Conservation (phyloP, 2,888 invertebrate genomes). For the Cistogaster globosa region DNA sequence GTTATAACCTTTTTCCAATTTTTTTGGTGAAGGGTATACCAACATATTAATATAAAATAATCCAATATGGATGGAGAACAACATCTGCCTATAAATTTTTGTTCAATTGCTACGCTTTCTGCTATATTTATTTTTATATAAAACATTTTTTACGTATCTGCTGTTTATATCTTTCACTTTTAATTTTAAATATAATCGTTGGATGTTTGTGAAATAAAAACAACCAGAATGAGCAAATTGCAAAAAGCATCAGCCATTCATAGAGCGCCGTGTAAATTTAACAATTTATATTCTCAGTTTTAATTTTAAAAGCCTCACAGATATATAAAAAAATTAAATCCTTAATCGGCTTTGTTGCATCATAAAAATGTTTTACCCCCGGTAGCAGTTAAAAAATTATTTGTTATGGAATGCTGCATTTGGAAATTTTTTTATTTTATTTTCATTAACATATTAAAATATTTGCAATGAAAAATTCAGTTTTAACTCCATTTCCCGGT, state of each 20-base stretch:
- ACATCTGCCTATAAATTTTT: constrained; percentile 9
- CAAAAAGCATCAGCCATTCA: constrained; percentile 11
- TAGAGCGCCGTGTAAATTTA: constrained; percentile 33
- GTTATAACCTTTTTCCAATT: too few relatives aligned
- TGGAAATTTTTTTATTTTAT: too few relatives aligned
- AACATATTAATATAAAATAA: not conserved
- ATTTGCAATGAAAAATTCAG: too few relatives aligned
- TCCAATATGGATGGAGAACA: constrained; percentile 23
- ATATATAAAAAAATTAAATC: not conserved
- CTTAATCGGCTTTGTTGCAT: not conserved
- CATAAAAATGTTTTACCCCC: not conserved
- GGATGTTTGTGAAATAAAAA: constrained; percentile 7
- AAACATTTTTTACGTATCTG: not conserved
- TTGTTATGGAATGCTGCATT: too few relatives aligned
- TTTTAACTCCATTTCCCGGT: too few relatives aligned
- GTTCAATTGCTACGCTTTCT: not conserved
- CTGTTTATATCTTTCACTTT: constrained; percentile 2
- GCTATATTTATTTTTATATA: not conserved
- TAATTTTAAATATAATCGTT: constrained; percentile 30
- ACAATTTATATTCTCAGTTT: constrained; percentile 28
- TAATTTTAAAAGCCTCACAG: not conserved
- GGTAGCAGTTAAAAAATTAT: too few relatives aligned
- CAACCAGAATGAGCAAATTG: not conserved
- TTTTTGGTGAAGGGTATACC: too few relatives aligned
- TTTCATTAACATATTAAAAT: too few relatives aligned